Percentiles rank a stretch among this genome's conserved stretches.
These are phyloP conservation scores for Tiliacea citrago DNA, from an alignment of 2,888 invertebrate genomes.

Conservation along the genomic window DNA sequence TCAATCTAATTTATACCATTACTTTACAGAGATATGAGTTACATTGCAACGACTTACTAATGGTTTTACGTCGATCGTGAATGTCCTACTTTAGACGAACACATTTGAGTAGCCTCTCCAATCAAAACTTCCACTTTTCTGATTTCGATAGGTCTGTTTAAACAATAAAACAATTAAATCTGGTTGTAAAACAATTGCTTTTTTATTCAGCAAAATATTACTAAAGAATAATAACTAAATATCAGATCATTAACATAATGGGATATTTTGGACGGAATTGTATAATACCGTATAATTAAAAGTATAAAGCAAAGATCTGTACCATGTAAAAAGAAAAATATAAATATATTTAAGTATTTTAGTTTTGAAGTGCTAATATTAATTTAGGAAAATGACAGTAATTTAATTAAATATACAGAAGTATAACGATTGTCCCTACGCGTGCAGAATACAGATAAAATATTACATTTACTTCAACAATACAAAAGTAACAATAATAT, in stretches of 20 bases:
- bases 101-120: not conserved
- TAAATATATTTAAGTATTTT: constrained; percentile 26
- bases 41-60: not conserved
- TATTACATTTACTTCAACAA: constrained; percentile 65
- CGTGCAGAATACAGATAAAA: constrained; percentile 60
- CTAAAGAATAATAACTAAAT: constrained; percentile 65
- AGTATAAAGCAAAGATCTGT: constrained; percentile 34
- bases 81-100: not conserved
- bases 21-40: not conserved
- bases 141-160: not conserved
- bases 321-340: constrained; percentile 21
- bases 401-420: constrained; percentile 24
- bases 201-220: constrained; percentile 67
- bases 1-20: too few species aligned
- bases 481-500: constrained; percentile 69
- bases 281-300: constrained; percentile 55
- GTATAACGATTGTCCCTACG: constrained; percentile 47
- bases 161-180: constrained; percentile 31
- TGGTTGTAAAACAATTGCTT: constrained; percentile 65
- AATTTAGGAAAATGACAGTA: constrained; percentile 21
- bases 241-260: constrained; percentile 68
- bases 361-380: constrained; percentile 19
- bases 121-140: not conserved
- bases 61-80: not conserved
- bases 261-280: constrained; percentile 67